Evolutionary conservation across 2,797 vertebrate species (phyloP).

Genomic region (Parauchenoglanis ngamensis): DNA sequence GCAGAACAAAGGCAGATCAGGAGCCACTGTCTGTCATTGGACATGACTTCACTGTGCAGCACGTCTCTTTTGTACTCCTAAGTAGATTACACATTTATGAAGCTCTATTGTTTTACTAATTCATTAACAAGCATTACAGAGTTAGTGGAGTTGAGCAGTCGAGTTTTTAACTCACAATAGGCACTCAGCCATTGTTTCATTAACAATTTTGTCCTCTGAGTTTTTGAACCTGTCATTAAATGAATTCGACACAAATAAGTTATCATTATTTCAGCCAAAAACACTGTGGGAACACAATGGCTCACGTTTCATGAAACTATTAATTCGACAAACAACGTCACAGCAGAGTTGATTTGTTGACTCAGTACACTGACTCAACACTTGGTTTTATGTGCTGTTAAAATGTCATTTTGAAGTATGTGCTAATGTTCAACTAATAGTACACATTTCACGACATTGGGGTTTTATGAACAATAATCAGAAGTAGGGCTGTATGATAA

Average conservation of each 20-base stretch:
- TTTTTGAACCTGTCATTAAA: slow-evolving; percentile 48
- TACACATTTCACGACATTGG: neutral
- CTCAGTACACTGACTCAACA: neutral
- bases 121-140: slow-evolving; percentile 55
- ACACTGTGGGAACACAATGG: neutral
- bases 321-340: neutral
- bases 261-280: neutral
- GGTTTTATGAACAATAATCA: neutral
- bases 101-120: slow-evolving; percentile 64
- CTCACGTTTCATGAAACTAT: neutral
- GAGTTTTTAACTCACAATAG: slow-evolving; percentile 47
- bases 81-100: slow-evolving; percentile 61
- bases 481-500: neutral
- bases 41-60: slow-evolving; percentile 44
- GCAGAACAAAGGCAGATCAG: slow-evolving; percentile 45
- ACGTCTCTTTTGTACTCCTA: slow-evolving; percentile 59
- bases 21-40: slow-evolving; percentile 30
- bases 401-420: neutral
- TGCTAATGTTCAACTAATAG: neutral
- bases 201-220: neutral
- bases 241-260: slow-evolving; percentile 24
- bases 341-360: slow-evolving; percentile 10
- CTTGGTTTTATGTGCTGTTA: slow-evolving; percentile 1
- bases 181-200: slow-evolving; percentile 25
- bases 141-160: slow-evolving; percentile 56